Conservation (phyloP, 2,888 invertebrate species). For the Ditylenchus weischeri region DNA sequence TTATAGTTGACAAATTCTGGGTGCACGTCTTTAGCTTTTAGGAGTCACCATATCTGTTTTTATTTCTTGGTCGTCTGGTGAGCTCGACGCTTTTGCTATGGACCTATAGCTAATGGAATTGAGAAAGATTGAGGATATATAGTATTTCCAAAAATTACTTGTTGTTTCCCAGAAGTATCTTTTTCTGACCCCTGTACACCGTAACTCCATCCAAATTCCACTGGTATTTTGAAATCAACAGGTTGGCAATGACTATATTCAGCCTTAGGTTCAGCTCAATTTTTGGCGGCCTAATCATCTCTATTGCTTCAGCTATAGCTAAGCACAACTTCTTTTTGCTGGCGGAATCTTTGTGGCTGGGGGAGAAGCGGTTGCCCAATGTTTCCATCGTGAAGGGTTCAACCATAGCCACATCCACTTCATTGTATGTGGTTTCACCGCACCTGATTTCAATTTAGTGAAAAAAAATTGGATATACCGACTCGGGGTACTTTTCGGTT, state of each 20-base stretch:
- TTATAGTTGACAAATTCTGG: too few relatives aligned
- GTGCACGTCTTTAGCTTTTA: too few relatives aligned
- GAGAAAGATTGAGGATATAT: too few relatives aligned
- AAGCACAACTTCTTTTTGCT: slow-evolving; percentile 14
- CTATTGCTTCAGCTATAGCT: slow-evolving; percentile 11
- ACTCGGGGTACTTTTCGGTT: too few relatives aligned
- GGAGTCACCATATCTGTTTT: too few relatives aligned
- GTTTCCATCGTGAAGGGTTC: slow-evolving; percentile 1
- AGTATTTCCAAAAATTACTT: too few relatives aligned
- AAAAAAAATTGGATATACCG: too few relatives aligned
- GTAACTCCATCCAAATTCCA: slow-evolving; percentile 11
- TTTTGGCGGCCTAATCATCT: slow-evolving; percentile 4
- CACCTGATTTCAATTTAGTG: slow-evolving; percentile 1
- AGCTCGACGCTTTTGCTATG: too few relatives aligned
- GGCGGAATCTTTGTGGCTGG: not conserved
- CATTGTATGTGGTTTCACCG: slow-evolving; percentile 14
- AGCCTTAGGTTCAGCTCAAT: slow-evolving; percentile 7
- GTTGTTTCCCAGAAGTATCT: not conserved
- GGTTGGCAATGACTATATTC: slow-evolving; percentile 10
- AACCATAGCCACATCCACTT: slow-evolving; percentile 15
- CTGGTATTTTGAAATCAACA: slow-evolving; percentile 8
- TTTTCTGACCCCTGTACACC: slow-evolving; percentile 5
- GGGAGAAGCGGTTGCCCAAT: slow-evolving; percentile 6
- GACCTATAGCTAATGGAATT: too few relatives aligned
- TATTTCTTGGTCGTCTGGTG: too few relatives aligned